Conservation (phyloP, 2,113 vertebrate species). For the Tragelaphus buxtoni region DNA sequence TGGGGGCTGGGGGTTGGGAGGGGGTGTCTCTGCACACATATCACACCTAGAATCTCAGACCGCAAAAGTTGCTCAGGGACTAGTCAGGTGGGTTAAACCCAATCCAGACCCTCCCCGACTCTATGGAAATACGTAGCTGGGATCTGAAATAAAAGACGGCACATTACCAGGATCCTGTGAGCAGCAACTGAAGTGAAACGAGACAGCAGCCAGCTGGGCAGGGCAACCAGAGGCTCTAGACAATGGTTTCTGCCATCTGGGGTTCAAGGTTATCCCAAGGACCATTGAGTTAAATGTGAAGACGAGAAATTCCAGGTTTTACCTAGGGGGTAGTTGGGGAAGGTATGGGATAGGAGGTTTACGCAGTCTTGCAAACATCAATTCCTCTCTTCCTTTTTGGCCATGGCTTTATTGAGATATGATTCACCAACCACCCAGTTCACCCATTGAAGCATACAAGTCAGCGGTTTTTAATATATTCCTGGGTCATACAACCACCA, state of each 20-base stretch:
- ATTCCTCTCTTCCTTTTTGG: not conserved
- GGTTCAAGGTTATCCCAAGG: not conserved
- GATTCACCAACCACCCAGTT: not conserved
- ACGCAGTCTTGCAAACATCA: not conserved
- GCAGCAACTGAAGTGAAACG: accelerated
- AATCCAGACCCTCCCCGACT: not conserved
- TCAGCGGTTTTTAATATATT: not conserved
- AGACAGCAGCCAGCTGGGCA: not conserved
- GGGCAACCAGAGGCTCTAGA: not conserved
- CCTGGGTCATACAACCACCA: not conserved
- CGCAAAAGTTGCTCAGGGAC: not conserved
- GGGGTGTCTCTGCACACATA: not conserved
- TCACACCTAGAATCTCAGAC: not conserved
- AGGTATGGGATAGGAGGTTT: not conserved
- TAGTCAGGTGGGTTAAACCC: not conserved
- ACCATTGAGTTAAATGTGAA: not conserved
- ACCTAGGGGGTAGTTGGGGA: too few relatives aligned
- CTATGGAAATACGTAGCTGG: not conserved
- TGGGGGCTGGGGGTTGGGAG: not conserved
- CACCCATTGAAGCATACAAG: accelerated
- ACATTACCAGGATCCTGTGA: not conserved
- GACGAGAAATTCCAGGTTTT: not conserved
- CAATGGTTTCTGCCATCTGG: not conserved
- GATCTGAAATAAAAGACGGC: not conserved
- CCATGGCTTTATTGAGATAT: not conserved